These are phyloP conservation scores for Protosalanx chinensis DNA, from an alignment of 2,797 vertebrate genomes.

Conservation along the genomic window DNA sequence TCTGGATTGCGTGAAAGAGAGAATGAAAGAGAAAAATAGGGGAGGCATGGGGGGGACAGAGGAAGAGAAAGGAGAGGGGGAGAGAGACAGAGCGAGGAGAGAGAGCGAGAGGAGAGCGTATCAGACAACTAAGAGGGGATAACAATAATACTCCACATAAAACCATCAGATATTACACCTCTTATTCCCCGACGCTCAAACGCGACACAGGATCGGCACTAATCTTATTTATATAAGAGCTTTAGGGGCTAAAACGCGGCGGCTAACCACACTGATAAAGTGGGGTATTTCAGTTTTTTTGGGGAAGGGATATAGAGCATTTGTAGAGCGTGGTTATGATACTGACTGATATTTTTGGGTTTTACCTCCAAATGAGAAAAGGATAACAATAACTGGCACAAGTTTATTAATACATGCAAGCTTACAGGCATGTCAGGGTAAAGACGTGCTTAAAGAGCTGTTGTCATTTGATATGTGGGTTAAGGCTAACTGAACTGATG, in stretches of 20 bases:
- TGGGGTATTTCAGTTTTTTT: slow-evolving; percentile 59
- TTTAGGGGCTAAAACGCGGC: slow-evolving; percentile 70
- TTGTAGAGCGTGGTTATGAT: slow-evolving; percentile 25
- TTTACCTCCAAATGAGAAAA: slow-evolving; percentile 58
- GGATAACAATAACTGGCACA: slow-evolving; percentile 64
- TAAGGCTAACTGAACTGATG: neutral
- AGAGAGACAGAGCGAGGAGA: slow-evolving; percentile 11
- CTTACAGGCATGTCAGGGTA: slow-evolving; percentile 41
- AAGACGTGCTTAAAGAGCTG: neutral
- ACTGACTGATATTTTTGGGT: slow-evolving; percentile 69
- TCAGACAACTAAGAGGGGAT: slow-evolving; percentile 75
- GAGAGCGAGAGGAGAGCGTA: slow-evolving; percentile 36
- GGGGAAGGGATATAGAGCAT: slow-evolving; percentile 50
- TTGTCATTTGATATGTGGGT: slow-evolving; percentile 11
- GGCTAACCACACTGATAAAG: slow-evolving; percentile 66
- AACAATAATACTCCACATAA: slow-evolving; percentile 78
- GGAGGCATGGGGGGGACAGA: slow-evolving; percentile 1
- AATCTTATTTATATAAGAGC: slow-evolving; percentile 83
- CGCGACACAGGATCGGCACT: slow-evolving; percentile 62
- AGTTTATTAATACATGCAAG: slow-evolving; percentile 29
- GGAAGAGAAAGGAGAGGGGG: slow-evolving; percentile 27
- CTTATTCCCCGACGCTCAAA: slow-evolving; percentile 74
- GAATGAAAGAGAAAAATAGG: slow-evolving; percentile 9
- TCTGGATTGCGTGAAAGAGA: slow-evolving; percentile 50
- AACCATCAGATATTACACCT: slow-evolving; percentile 80